Percentiles rank a stretch among this genome's conserved stretches.
phyloP scores from a whole-genome alignment of 2,888 invertebrate species.

The Lacanobia oleracea region DNA sequence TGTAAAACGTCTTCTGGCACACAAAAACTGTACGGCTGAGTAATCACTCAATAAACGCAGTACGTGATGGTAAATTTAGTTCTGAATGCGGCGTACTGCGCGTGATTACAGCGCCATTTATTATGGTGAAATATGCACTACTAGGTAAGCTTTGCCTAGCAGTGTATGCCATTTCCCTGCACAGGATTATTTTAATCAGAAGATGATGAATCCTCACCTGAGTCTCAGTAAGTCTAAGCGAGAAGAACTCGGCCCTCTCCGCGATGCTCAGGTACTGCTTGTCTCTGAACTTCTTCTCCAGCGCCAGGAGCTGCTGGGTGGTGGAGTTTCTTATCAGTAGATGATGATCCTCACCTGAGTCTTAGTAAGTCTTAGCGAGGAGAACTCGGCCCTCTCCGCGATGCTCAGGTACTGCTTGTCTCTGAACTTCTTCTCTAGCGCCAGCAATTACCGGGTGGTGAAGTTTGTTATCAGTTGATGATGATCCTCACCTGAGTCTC shows the following conservation, averaged over 20 bases:
- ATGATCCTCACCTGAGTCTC: conserved; percentile 94
- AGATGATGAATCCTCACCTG: conserved; percentile 89
- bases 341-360: conserved; percentile 92
- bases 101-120: not conserved
- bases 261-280: too few relatives aligned
- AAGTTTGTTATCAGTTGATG: conserved; percentile 85
- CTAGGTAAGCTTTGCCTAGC: too few relatives aligned
- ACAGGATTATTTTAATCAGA: too few relatives aligned
- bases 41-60: too few relatives aligned
- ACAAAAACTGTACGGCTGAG: too few relatives aligned
- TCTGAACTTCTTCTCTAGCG: conserved; percentile 97
- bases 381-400: conserved; percentile 98
- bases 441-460: conserved; percentile 97
- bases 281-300: too few relatives aligned
- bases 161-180: too few relatives aligned
- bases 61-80: too few relatives aligned
- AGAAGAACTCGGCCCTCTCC: too few relatives aligned
- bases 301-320: too few relatives aligned
- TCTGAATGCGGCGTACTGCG: not conserved
- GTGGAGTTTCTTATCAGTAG: conserved; percentile 79
- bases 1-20: too few relatives aligned
- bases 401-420: conserved; percentile 98
- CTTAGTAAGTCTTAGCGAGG: conserved; percentile 97
- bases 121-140: not conserved
- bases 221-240: too few relatives aligned